Percentiles rank a stretch among this genome's conserved stretches.
Conservation (phyloP, 2,113 vertebrate species). For the Alligator mississippiensis region DNA sequence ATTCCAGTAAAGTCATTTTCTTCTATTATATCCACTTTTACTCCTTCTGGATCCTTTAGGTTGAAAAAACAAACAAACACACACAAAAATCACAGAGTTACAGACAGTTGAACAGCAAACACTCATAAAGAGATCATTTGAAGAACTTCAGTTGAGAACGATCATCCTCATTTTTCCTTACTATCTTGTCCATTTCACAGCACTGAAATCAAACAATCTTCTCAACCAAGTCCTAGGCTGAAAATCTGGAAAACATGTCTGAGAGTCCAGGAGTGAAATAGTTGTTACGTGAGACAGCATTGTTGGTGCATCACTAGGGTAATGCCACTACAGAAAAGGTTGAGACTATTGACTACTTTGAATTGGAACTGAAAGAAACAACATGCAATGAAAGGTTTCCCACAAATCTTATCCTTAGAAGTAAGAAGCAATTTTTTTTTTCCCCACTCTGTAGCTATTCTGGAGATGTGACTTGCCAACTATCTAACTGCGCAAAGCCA, state of each 20-base stretch:
- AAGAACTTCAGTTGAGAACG: background rate
- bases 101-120: background rate
- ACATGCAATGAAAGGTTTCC: background rate
- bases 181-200: background rate
- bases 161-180: rapidly evolving
- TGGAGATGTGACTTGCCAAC: background rate
- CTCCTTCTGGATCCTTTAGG: constrained; percentile 87
- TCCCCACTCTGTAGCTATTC: background rate
- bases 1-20: constrained; percentile 88
- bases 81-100: background rate
- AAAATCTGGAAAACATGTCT: background rate
- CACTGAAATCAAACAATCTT: background rate
- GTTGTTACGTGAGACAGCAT: background rate
- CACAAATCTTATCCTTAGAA: background rate
- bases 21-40: constrained; percentile 85
- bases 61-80: background rate
- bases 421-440: background rate
- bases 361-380: background rate
- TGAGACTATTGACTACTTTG: background rate
- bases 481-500: background rate
- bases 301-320: background rate
- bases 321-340: background rate
- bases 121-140: background rate
- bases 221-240: background rate
- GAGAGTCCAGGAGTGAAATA: background rate